phyloP scores from a whole-genome alignment of 92 coral and sea anemone genomes.

The Porites cylindrica region DNA sequence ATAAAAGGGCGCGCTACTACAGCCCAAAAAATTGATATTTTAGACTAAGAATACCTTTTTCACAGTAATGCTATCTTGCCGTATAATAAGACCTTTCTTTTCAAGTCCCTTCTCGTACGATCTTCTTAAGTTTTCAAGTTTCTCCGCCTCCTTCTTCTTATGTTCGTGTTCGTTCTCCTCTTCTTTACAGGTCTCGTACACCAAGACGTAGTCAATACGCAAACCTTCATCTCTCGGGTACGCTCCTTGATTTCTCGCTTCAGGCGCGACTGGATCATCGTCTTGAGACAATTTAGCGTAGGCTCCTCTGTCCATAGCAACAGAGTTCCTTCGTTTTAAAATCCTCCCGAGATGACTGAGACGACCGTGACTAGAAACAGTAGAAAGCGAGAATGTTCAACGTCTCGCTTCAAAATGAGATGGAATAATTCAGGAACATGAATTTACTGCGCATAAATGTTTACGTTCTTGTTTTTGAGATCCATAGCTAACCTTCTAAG shows the following conservation, averaged over 20 bases:
- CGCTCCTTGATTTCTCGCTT: background rate
- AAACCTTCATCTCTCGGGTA: conserved; percentile 32
- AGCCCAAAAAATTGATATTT: no score
- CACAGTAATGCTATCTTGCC: conserved; percentile 48
- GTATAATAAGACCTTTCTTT: conserved; percentile 67
- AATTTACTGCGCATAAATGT: no score
- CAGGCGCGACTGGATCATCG: conserved; percentile 13
- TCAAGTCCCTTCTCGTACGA: conserved; percentile 59
- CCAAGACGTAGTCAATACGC: conserved; percentile 74
- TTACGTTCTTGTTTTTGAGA: no score
- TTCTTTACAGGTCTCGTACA: conserved; percentile 68
- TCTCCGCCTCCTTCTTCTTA: conserved; percentile 39
- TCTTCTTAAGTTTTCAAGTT: conserved; percentile 42
- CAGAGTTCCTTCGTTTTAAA: background rate
- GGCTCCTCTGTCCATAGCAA: conserved; percentile 37
- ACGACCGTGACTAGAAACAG: background rate
- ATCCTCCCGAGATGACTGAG: conserved; percentile 12
- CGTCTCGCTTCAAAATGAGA: no score
- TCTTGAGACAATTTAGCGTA: conserved; percentile 19
- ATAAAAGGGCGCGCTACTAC: no score
- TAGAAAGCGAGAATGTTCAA: background rate
- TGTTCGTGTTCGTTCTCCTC: conserved; percentile 70
- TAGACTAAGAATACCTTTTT: conserved; percentile 40
- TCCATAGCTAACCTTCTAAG: no score
- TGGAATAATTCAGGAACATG: no score